phyloP scores from a whole-genome alignment of 2,113 vertebrate genomes.

The Poecile atricapillus region DNA sequence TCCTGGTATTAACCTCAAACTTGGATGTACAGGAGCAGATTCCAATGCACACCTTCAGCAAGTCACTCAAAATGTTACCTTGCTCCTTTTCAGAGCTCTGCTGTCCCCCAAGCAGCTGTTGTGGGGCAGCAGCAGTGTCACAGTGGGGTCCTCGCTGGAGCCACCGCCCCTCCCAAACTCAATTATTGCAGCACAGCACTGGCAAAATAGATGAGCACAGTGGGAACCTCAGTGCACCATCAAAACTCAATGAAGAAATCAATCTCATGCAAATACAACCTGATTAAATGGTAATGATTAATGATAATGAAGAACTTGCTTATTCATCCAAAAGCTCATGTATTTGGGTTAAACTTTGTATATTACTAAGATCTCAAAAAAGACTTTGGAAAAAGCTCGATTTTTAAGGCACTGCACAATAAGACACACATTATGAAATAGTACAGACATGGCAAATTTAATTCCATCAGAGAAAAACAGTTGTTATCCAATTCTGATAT shows the following conservation, averaged over 20 bases:
- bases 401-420: background rate
- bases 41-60: background rate
- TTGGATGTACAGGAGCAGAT: background rate
- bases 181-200: background rate
- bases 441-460: background rate
- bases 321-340: background rate
- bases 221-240: background rate
- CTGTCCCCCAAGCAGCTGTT: background rate
- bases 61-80: background rate
- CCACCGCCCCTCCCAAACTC: background rate
- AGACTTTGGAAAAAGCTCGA: background rate
- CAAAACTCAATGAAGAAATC: background rate
- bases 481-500: background rate
- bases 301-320: background rate
- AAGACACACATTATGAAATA: background rate
- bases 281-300: background rate
- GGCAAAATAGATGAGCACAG: background rate
- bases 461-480: background rate
- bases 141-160: background rate
- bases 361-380: background rate
- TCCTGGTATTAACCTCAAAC: background rate
- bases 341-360: background rate
- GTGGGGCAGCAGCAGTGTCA: background rate
- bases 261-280: background rate
- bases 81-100: background rate